Evolutionary conservation across 53 echinoderm and acorn worm species (phyloP), one percentile per base, ranked within the genome.

Genomic region (Patiria pectinifera): DNA sequence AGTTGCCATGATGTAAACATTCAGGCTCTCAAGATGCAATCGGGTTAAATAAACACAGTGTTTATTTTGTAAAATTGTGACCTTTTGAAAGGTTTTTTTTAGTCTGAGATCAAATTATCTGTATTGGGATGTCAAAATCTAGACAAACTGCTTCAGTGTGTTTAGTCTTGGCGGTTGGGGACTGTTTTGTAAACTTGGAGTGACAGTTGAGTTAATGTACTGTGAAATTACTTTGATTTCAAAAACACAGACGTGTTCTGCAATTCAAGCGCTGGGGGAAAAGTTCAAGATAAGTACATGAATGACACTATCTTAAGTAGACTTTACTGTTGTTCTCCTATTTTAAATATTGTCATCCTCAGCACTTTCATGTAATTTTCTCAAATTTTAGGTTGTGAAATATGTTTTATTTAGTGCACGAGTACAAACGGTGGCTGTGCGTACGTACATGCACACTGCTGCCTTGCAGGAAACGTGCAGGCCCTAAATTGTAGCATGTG

Each of bases 91-190:
- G 74, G 10, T 2, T 74, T 5, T 74, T 23, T 23, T 74, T 0
- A n/a, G 4, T 74, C 9, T n/a, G 0, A 74, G 19, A 74, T 3
- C 13, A 74, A 74, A 74, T 23, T 0, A 21, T 10, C 74, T 22
- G 22, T 24, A 25, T 23, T 18, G 6, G 53, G 82, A 82, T 58
- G 59, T 82, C 60, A 25, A 15, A 59, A 10, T 59, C 74, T n/a
- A 74, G 74, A 74, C 74, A 24, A 74, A 74, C 15, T 74, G 74
- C 24, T 77, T 35, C 0, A 79, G 79, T 79, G 45, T 79, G 79
- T 79, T 79, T 79, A 79, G 85, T 66, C 70, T 84, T 45, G 79
- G 79, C 21, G 0, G 44, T 45, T 13, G 43, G 16, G 15, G 48
- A 79, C 16, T 79, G 79, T 79, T 79, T 79, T 43, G 45, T 44